Evolutionary conservation across 2,888 invertebrate genomes (phyloP).

Genomic region (Chalcosyrphus nemorum): DNA sequence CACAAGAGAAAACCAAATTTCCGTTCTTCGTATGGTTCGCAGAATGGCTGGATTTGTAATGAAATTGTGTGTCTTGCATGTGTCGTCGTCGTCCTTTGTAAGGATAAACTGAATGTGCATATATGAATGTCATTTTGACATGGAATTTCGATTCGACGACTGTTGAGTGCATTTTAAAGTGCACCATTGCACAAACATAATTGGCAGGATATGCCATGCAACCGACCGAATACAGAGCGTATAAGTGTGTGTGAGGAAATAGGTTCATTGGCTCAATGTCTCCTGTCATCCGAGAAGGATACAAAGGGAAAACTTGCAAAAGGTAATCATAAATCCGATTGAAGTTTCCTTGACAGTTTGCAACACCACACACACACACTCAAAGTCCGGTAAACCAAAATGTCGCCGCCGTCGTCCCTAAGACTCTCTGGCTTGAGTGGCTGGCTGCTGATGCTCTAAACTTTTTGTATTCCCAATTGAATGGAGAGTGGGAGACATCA

Average conservation of each 20-base stretch:
- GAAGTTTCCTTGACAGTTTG: conserved; percentile 52
- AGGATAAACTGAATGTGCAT: neutral
- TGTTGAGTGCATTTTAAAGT: conserved; percentile 33
- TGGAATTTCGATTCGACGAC: conserved; percentile 31
- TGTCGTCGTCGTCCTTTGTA: conserved; percentile 38
- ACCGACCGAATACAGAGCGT: neutral
- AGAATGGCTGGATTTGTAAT: conserved; percentile 40
- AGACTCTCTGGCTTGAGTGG: neutral
- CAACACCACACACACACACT: neutral
- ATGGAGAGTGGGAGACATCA: conserved; percentile 24
- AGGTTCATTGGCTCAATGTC: conserved; percentile 16
- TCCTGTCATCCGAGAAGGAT: conserved; percentile 6
- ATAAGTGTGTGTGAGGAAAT: neutral
- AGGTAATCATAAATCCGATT: conserved; percentile 64
- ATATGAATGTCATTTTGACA: neutral
- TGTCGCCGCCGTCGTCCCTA: too few relatives aligned
- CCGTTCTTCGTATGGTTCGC: conserved; percentile 42
- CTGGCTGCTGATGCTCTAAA: neutral
- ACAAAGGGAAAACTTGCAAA: conserved; percentile 35
- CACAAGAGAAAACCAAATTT: conserved; percentile 58
- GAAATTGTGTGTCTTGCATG: conserved; percentile 58
- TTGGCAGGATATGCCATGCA: conserved; percentile 59
- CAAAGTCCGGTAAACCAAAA: conserved; percentile 17
- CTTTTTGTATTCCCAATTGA: conserved; percentile 24
- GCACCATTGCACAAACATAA: conserved; percentile 38